Evolutionary conservation across 2,888 invertebrate genomes (phyloP).

Genomic region (Heliothis peltigera): DNA sequence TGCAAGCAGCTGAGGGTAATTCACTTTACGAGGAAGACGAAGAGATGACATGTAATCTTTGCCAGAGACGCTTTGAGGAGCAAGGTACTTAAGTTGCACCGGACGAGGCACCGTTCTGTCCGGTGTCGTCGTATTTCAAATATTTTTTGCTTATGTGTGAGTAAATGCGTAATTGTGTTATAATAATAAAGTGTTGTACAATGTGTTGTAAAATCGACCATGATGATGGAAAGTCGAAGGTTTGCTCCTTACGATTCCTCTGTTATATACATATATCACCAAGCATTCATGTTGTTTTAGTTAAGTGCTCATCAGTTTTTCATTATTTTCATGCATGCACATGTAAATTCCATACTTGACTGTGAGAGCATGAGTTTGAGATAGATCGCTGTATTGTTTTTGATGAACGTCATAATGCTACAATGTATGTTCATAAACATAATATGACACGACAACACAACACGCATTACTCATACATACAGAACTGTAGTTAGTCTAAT

Average conservation of each 20-base stretch:
- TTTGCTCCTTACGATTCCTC: constrained; percentile 63
- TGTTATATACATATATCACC: constrained; percentile 66
- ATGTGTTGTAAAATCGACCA: constrained; percentile 67
- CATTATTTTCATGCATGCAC: constrained; percentile 76
- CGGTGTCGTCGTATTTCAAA: constrained; percentile 84
- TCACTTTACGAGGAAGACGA: constrained; percentile 91
- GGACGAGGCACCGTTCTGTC: constrained; percentile 79
- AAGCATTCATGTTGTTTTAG: constrained; percentile 69
- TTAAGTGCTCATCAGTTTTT: constrained; percentile 70
- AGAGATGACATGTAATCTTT: constrained; percentile 93
- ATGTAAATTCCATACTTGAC: constrained; percentile 65
- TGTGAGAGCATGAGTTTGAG: constrained; percentile 73
- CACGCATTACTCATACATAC: constrained; percentile 89
- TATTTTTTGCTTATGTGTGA: constrained; percentile 88
- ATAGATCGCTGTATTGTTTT: constrained; percentile 72
- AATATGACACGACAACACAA: constrained; percentile 86
- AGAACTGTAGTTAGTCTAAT: constrained; percentile 79
- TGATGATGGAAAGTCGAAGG: constrained; percentile 70
- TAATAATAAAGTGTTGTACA: constrained; percentile 71
- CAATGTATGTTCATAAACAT: constrained; percentile 74
- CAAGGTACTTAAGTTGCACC: constrained; percentile 91
- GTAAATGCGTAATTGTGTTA: constrained; percentile 89
- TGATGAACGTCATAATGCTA: constrained; percentile 71
- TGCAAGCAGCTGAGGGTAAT: constrained; percentile 92
- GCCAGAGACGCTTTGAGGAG: constrained; percentile 94